Conservation (phyloP, 2,888 invertebrate species). For the Malthinus flaveolus region DNA sequence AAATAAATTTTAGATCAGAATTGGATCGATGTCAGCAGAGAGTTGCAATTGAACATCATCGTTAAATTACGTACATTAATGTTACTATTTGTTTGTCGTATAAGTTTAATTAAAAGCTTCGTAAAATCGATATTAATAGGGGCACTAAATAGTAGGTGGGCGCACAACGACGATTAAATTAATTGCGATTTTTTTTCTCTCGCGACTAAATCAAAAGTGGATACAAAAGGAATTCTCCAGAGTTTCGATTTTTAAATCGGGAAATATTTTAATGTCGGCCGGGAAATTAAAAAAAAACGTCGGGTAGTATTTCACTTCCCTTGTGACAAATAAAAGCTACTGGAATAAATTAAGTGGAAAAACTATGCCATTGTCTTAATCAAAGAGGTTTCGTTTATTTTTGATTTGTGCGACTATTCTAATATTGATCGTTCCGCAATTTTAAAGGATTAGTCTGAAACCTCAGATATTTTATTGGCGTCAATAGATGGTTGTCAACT, state of each 20-base stretch:
- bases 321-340: constrained; percentile 5
- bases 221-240: not conserved
- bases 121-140: too few species aligned
- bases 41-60: too few species aligned
- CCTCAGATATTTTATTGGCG: too few species aligned
- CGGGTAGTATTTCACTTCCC: constrained; percentile 6
- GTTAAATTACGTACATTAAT: not conserved
- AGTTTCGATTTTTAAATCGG: constrained; percentile 3
- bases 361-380: constrained; percentile 6
- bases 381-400: constrained; percentile 4
- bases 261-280: not conserved
- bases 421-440: too few species aligned
- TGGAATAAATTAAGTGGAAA: not conserved
- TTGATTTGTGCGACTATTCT: not conserved
- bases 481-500: too few species aligned
- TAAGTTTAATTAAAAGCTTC: not conserved
- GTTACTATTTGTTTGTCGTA: not conserved
- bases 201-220: not conserved
- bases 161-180: not conserved
- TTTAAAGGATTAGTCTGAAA: too few species aligned
- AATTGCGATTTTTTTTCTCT: not conserved
- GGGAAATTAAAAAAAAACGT: not conserved
- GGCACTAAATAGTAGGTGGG: too few species aligned
- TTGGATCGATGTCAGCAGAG: too few species aligned
- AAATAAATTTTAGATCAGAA: too few species aligned